Evolutionary conservation across 2,888 invertebrate species (phyloP), one percentile per base, ranked within the genome.

Genomic region (Agriopis marginaria): DNA sequence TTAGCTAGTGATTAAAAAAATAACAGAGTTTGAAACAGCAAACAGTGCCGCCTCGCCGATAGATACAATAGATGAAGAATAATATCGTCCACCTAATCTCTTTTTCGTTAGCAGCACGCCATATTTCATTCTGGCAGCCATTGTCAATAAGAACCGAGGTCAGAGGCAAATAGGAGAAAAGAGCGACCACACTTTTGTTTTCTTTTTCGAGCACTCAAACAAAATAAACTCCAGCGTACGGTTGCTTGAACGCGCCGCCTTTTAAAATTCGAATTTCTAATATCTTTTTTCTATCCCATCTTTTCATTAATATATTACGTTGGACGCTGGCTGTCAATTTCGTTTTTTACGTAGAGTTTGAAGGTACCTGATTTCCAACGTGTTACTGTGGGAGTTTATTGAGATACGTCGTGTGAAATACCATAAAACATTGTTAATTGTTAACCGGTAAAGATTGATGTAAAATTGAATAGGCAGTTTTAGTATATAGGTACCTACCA

Each of bases 111-210:
- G 86, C 89, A 88, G 84, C 88, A 86, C 89, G 86, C 92, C 91
- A 93, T 94, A 93, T 92, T 93, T 94, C 93, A 93, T 93, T 89
- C 91, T 89, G 92, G 91, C 92, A 92, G 92, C 89, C 89, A 93
- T 94, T 94, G 94, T 93, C 93, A 93, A 92, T 92, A 91, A 85
- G 85, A 87, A 81, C 88, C 88, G 92, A 90, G 93, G 93, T 93
- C 93, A 91, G 89, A 89, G 90, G 91, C 93, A 93, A 93, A 92
- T 90, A 91, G 88, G 86, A 92, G 88, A 92, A 93, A 92, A 91
- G 86, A 90, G 87, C 86, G 75, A 78, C 82, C 75, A 79, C 82
- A 89, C 86, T 91, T 91, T 92, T 91, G 88, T 93, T 92, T 91
- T 90, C 88, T 91, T 92, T 92, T 86, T 85, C 82, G 85, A 88